Base-by-base conservation (phyloP, 2,888 invertebrate genomes). In the Parnassius apollo region DNA sequence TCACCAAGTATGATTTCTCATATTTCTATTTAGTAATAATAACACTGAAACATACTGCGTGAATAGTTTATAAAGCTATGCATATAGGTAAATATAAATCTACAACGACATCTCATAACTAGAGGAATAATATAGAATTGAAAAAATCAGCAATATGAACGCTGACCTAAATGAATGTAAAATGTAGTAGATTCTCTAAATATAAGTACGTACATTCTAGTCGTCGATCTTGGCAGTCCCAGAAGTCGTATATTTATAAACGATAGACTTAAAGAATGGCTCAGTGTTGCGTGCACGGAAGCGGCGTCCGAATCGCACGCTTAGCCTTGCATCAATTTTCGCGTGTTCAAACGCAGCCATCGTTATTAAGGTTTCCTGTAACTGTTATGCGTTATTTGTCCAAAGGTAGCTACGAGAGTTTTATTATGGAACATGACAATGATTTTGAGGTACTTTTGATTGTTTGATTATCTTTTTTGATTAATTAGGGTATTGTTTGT, bases 351-450 rank as follows among this genome's bases (percentile, higher is more conserved):
- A 55, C 64, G 66, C 68, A 74, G 75, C 74, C 74, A 61, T 71
- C 75, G 69, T 71, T 71, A 59, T 67, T 65, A 59, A 68, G 65
- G 60, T 44, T 59, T 56, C 18, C n/a, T 57, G 49, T 67, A 42
- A 69, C 65, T 78, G 80, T 78, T 76, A 86, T 85, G 83, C 83
- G 86, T 71, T 73, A 75, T 65, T 73, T 82, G 57, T 76, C 83
- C 46, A 77, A 76, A 68, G 74, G 77, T 72, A 83, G 83, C 67
- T 90, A 83, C 75, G 77, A 86, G 63, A 82, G 86, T 63, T 89
- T 91, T 77, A 76, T 89, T 46, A 91, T 91, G 91, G 89, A 88
- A 75, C 77, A 78, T 74, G 83, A 83, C 69, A 83, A 85, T 75
- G 86, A 90, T 72, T 90, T 90, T 77, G 90, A 90, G 88, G 91